Evolutionary conservation across 1,140 invertebrate species (phyloP).

Genomic region (Coelopa frigida): DNA sequence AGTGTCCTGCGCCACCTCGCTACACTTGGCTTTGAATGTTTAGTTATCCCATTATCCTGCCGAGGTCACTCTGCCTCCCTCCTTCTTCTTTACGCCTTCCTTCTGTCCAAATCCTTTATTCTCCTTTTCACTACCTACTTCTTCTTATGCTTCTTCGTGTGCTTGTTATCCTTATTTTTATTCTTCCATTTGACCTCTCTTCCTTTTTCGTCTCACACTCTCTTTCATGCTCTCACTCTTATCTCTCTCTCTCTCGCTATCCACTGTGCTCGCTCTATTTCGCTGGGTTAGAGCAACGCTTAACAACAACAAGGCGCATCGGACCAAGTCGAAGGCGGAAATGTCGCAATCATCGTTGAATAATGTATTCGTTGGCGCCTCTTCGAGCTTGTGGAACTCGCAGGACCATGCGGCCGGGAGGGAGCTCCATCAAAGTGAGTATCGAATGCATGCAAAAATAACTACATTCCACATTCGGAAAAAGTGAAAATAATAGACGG

Average conservation of each 20-base stretch:
- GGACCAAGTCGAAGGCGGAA: constrained; percentile 25
- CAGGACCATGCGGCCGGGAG: constrained; percentile 27
- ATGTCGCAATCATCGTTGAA: constrained; percentile 25
- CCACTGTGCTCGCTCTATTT: not conserved
- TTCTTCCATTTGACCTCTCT: no score
- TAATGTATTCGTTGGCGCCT: constrained; percentile 29
- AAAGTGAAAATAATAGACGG: no score
- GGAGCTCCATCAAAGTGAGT: constrained; percentile 29
- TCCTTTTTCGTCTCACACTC: no score
- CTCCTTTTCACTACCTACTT: no score
- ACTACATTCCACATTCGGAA: not conserved
- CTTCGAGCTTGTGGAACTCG: constrained; percentile 38
- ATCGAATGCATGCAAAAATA: not conserved
- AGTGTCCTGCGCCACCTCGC: no score
- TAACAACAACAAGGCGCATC: constrained; percentile 32
- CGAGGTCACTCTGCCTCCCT: not conserved
- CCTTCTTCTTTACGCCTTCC: not conserved
- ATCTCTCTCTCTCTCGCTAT: no score
- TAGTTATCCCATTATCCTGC: not conserved
- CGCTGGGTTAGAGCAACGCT: constrained; percentile 30
- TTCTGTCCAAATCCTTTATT: no score
- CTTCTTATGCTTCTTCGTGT: not conserved
- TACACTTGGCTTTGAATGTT: no score
- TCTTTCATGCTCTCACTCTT: no score
- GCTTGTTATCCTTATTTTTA: no score